A percentile compares a stretch with the other conserved stretches of the same genome.
Evolutionary conservation across 1,140 invertebrate species (phyloP).

Genomic region (Drosophila leontia): DNA sequence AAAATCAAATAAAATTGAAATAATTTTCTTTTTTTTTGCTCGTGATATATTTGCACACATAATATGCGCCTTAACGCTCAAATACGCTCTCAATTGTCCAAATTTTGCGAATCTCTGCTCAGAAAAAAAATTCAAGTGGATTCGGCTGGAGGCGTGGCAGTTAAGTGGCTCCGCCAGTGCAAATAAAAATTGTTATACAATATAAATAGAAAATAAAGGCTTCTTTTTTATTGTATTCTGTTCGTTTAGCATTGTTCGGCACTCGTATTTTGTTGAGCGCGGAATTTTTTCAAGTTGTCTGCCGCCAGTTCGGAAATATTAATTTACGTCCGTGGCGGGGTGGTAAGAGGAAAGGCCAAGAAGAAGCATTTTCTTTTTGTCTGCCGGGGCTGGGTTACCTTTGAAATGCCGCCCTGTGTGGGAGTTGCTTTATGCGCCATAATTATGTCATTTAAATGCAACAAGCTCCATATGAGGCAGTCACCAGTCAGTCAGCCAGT

Average conservation of each 20-base stretch:
- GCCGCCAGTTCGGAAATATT: constrained; percentile 62
- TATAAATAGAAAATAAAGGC: constrained; percentile 75
- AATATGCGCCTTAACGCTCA: constrained; percentile 82
- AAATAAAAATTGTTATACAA: constrained; percentile 82
- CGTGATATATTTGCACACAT: constrained; percentile 75
- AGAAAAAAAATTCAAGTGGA: constrained; percentile 35
- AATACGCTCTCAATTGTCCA: constrained; percentile 82
- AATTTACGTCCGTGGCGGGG: constrained; percentile 35
- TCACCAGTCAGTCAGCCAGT: constrained; percentile 25
- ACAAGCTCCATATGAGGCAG: constrained; percentile 62
- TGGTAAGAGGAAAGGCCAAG: neutral
- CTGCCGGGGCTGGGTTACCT: constrained; percentile 38
- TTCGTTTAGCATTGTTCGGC: constrained; percentile 39
- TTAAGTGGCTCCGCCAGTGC: constrained; percentile 62
- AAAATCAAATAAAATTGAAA: constrained; percentile 73
- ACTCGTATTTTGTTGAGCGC: constrained; percentile 42
- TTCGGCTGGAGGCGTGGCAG: constrained; percentile 40
- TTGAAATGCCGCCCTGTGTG: constrained; percentile 67
- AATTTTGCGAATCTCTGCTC: constrained; percentile 54
- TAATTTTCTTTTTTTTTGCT: constrained; percentile 35
- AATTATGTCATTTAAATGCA: constrained; percentile 84
- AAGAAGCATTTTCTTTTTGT: constrained; percentile 22
- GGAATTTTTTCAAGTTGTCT: constrained; percentile 75
- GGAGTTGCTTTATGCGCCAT: constrained; percentile 79
- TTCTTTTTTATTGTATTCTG: constrained; percentile 23